These are phyloP conservation scores for Troides oblongomaculatus DNA, from an alignment of 2,888 invertebrate species.

Conservation along the genomic window DNA sequence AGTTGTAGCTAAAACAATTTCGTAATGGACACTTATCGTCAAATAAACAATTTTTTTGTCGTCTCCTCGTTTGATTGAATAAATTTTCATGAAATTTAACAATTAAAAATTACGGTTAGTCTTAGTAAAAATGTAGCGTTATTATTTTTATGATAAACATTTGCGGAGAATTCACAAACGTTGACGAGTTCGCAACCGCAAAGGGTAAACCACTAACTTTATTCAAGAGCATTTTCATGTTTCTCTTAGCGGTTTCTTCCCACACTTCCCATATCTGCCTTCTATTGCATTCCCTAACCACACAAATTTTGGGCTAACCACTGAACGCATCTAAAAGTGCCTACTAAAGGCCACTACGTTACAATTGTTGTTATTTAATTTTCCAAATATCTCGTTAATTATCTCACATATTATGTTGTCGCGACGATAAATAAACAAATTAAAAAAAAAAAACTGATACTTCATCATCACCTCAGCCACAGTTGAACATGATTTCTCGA, in stretches of 20 bases:
- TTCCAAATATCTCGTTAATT: too few species aligned
- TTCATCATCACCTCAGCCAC: too few species aligned
- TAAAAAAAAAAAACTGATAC: too few species aligned
- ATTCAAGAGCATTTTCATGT: slow-evolving; percentile 23
- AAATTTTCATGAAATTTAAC: too few species aligned
- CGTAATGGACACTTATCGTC: too few species aligned
- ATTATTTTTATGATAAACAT: background rate
- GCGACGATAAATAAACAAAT: too few species aligned
- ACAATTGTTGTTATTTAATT: too few species aligned
- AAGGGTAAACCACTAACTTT: slow-evolving; percentile 19
- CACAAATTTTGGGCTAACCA: background rate
- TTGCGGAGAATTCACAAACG: background rate
- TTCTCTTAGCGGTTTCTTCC: slow-evolving; percentile 18
- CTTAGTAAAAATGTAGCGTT: background rate
- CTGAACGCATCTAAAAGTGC: background rate
- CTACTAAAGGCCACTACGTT: background rate
- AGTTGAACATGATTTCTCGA: too few species aligned
- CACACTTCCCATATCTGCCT: slow-evolving; percentile 4
- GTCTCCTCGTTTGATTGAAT: too few species aligned
- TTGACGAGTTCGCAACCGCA: slow-evolving; percentile 15
- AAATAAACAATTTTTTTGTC: too few species aligned
- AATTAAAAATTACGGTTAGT: background rate
- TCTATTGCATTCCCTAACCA: slow-evolving; percentile 2
- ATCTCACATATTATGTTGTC: too few species aligned
- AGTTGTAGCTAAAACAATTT: too few species aligned